Percentiles rank a stretch among this genome's conserved stretches.
Conservation (phyloP, 1,140 invertebrate genomes). For the Rhagoletis zephyria region DNA sequence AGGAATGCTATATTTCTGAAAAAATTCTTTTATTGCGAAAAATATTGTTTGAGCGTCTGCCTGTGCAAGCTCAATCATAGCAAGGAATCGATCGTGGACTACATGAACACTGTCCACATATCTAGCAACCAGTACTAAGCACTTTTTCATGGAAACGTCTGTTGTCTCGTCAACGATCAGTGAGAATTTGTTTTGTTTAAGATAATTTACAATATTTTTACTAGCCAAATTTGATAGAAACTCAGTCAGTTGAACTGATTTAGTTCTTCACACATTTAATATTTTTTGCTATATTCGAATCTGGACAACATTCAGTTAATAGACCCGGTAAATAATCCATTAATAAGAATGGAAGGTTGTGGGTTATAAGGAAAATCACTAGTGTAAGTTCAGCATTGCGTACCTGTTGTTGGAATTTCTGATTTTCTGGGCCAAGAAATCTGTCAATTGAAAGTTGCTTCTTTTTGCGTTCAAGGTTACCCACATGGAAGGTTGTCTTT, state of each 20-base stretch:
- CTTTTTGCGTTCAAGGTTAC: constrained; percentile 24
- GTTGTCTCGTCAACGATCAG: constrained; percentile 39
- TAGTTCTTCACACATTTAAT: constrained; percentile 34
- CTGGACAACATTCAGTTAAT: constrained; percentile 43
- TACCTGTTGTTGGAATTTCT: background rate
- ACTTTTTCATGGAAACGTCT: constrained; percentile 13
- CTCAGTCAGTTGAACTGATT: constrained; percentile 17
- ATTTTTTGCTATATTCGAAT: constrained; percentile 33
- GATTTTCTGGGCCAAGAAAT: constrained; percentile 1
- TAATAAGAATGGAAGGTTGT: constrained; percentile 45
- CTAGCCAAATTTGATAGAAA: background rate
- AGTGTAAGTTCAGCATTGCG: constrained; percentile 6
- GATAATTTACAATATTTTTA: background rate
- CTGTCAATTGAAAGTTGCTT: constrained; percentile 7
- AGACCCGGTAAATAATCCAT: constrained; percentile 48
- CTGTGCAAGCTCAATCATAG: background rate
- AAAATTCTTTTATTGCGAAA: background rate
- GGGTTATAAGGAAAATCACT: constrained; percentile 14
- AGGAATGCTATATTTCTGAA: background rate
- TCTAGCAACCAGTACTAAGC: constrained; percentile 17
- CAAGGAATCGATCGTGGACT: background rate
- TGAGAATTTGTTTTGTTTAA: constrained; percentile 26
- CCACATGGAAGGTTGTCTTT: background rate
- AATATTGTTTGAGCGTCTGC: background rate
- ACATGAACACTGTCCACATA: background rate